Base-by-base conservation (phyloP, 1,140 invertebrate genomes). In the Cecropterus lyciades region DNA sequence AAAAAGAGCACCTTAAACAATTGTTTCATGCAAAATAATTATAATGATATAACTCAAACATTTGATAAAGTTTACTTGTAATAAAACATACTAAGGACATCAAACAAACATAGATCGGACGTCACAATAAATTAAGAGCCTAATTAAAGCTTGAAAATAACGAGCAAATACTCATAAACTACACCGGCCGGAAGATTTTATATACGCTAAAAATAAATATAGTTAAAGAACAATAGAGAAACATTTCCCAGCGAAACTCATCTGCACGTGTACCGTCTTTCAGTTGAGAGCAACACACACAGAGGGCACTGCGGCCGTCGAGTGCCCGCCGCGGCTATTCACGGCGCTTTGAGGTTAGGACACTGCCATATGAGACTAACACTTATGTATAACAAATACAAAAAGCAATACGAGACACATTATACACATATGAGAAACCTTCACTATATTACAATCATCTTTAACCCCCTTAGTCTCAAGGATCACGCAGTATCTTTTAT, bases 311-410 rank as follows among this genome's bases (percentile, higher is more conserved):
- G 13, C 13, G 40, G 11, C 13, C 40, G 40, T 43, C 40, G 40
- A 49, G 46, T 24, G 46, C 17, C 10, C 46, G 20, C 17, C 11
- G 20, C 46, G 46, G 46, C 40, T 43, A 43, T 43, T 43, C 40
- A 49, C 10, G 46, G 24, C 4, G 17, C 46, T 49, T 49, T 49
- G 17, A 49, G 16, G 17, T 49, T 49, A 49, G 46, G 46, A 20
- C 46, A 49, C 46, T 24, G 11, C 11, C 16, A 49, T 48, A 48
- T 49, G 17, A 11, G 10, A 37, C 33, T 37, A 49, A 24, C 16
- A 17, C 20, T 20, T 20, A 20, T 20, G 20, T 20, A 13, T 24
- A n/a, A 49, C 46, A 13, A 49, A 49, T 49, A 24, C 20, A 24
- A 20, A 49, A 49, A 49, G 4, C 20, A n/a, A 15, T 16, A 48